Evolutionary conservation across 2,113 vertebrate species (phyloP), one percentile per base, ranked within the genome.

Genomic region (Myiopsitta monachus): DNA sequence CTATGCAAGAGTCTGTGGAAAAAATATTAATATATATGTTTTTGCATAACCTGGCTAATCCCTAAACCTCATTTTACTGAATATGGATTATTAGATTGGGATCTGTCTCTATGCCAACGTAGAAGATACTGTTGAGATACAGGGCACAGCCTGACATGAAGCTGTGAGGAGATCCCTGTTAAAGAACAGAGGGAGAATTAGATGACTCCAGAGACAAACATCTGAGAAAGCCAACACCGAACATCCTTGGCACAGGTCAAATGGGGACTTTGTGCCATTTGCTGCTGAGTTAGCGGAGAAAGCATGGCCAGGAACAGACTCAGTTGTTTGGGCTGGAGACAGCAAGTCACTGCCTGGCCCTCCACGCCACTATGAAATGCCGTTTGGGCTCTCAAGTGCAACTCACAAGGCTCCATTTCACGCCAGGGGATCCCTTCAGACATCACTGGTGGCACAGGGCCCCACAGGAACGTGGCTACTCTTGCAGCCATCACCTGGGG

Each of bases 41-140:
- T 94, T 83, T 91, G 70, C 66, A 85, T 84, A 89, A 94, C 86
- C 74, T 91, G 78, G 41, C 66, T 89, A 95, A 93, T 93, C 77
- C 47, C 59, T 92, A 54, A 83, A 90, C 52, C 36, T 64, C 67
- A 66, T 49, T 33, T 38, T 46, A 52, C 67, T 89, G 87, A 94
- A 73, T 47, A 72, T 62, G 66, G 84, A 74, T 76, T 92, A 87
- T 49, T 79, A 94, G 83, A 73, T 41, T 28, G 68, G 46, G n/a
- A 83, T 68, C 43, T 0, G 0, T 64, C 76, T 66, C 83, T 33
- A 2, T 13, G 49, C 31, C 39, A 21, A 4, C 1, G 31, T 6
- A 41, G 66, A 59, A 44, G 2, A 27, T 0, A 0, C 14, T 2
- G 4, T 33, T 51, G 73, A 69, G 69, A 31, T 8, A 27, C 11